Evolutionary conservation across 2,888 invertebrate genomes (phyloP).

Genomic region (Cataglyphis rosenhaueri): DNA sequence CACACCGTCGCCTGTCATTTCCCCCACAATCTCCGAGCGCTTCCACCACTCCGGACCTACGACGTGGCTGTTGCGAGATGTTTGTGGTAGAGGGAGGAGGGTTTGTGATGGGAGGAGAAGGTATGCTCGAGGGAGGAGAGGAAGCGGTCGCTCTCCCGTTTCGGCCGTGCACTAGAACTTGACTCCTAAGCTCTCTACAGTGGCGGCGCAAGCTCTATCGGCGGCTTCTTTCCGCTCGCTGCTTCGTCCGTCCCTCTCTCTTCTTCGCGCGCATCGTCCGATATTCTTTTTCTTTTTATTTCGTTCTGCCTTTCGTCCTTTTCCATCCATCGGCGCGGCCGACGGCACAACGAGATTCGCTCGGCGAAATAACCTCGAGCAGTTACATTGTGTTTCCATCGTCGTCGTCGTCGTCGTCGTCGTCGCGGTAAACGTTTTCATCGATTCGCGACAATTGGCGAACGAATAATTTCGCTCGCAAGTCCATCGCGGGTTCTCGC

Average conservation of each 20-base stretch:
- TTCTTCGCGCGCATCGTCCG: background rate
- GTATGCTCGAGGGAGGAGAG: slow-evolving; percentile 42
- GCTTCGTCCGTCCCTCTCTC: slow-evolving; percentile 17
- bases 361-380: slow-evolving; percentile 57
- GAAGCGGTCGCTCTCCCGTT: slow-evolving; percentile 72
- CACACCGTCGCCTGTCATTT: background rate
- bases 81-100: background rate
- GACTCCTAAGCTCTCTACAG: slow-evolving; percentile 74
- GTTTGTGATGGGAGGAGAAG: background rate
- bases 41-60: slow-evolving; percentile 48
- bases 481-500: background rate
- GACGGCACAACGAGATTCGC: slow-evolving; percentile 32
- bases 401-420: slow-evolving; percentile 6
- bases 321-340: background rate
- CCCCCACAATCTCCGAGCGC: slow-evolving; percentile 19
- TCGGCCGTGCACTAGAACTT: slow-evolving; percentile 80
- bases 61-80: slow-evolving; percentile 24
- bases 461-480: slow-evolving; percentile 27
- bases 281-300: slow-evolving; percentile 2
- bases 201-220: slow-evolving; percentile 68
- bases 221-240: slow-evolving; percentile 40
- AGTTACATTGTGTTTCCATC: slow-evolving; percentile 63
- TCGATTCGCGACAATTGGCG: slow-evolving; percentile 49
- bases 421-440: slow-evolving; percentile 49
- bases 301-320: slow-evolving; percentile 22